Percentiles rank a stretch among this genome's conserved stretches.
phyloP scores from a whole-genome alignment of 2,888 invertebrate species.

The Leptinotarsa rubiginosa region DNA sequence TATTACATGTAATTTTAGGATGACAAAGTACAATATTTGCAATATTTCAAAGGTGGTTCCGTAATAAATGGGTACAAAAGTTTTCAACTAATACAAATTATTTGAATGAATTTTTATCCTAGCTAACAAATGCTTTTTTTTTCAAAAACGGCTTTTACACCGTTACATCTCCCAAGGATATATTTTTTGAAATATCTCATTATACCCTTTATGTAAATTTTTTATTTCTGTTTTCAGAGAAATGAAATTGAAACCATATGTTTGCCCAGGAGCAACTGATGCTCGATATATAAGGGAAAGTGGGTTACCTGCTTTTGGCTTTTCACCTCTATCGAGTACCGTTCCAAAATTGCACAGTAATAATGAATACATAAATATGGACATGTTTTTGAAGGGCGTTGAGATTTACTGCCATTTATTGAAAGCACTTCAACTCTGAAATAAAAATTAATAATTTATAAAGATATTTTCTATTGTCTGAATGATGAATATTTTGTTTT shows the following conservation, averaged over 20 bases:
- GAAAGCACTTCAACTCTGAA: conserved; percentile 25
- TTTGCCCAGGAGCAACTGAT: conserved; percentile 92
- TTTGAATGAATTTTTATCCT: too few species aligned
- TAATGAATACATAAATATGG: conserved; percentile 84
- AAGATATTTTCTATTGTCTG: background rate
- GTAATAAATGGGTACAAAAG: too few species aligned
- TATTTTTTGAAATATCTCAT: too few species aligned
- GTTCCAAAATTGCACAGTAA: conserved; percentile 87
- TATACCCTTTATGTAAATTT: too few species aligned
- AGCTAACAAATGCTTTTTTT: too few species aligned
- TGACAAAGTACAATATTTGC: too few species aligned
- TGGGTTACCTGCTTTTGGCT: conserved; percentile 86
- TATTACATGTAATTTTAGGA: too few species aligned
- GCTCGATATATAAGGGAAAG: conserved; percentile 81
- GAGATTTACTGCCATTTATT: conserved; percentile 74
- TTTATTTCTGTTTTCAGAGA: conserved; percentile 42
- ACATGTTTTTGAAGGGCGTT: conserved; percentile 83
- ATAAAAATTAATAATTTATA: background rate
- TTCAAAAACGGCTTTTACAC: too few species aligned
- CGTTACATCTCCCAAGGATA: too few species aligned
- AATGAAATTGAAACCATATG: conserved; percentile 74
- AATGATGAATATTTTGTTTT: background rate
- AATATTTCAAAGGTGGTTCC: too few species aligned
- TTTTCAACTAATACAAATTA: too few species aligned
- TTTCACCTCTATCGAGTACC: conserved; percentile 88